These are phyloP conservation scores for Antheraea yamamai DNA, from an alignment of 2,888 invertebrate genomes.

Conservation along the genomic window DNA sequence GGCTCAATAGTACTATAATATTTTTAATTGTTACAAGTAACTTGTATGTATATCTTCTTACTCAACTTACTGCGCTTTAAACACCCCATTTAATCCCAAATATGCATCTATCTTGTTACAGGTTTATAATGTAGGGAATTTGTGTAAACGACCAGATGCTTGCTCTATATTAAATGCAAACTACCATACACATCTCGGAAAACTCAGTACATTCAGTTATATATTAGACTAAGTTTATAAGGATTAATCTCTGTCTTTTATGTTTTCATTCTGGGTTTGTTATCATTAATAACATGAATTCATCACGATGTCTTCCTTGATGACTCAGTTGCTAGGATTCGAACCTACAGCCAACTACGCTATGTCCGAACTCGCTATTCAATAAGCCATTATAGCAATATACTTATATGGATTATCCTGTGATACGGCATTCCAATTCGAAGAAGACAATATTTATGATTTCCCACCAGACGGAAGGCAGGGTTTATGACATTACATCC, in stretches of 20 bases:
- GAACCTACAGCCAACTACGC: too few species aligned
- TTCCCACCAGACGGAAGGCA: neutral
- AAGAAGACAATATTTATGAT: neutral
- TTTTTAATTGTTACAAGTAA: too few species aligned
- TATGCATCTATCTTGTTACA: neutral
- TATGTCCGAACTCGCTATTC: too few species aligned
- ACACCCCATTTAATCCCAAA: neutral
- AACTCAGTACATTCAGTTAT: neutral
- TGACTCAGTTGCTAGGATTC: too few species aligned
- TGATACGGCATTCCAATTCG: neutral
- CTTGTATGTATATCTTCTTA: too few species aligned
- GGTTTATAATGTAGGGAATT: neutral
- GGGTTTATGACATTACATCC: neutral
- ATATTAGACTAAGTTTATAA: too few species aligned
- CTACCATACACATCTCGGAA: neutral
- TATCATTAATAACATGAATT: too few species aligned
- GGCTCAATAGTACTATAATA: too few species aligned
- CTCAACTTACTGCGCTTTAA: neutral
- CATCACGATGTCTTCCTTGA: too few species aligned
- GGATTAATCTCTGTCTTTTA: too few species aligned
- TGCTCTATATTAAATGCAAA: neutral
- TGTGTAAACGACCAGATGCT: neutral
- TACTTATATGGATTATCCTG: neutral
- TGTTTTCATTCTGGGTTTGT: too few species aligned
- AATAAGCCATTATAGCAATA: too few species aligned